A percentile compares a stretch with the other conserved stretches of the same genome.
phyloP scores from a whole-genome alignment of 2,113 vertebrate genomes.

The Etheostoma cragini region DNA sequence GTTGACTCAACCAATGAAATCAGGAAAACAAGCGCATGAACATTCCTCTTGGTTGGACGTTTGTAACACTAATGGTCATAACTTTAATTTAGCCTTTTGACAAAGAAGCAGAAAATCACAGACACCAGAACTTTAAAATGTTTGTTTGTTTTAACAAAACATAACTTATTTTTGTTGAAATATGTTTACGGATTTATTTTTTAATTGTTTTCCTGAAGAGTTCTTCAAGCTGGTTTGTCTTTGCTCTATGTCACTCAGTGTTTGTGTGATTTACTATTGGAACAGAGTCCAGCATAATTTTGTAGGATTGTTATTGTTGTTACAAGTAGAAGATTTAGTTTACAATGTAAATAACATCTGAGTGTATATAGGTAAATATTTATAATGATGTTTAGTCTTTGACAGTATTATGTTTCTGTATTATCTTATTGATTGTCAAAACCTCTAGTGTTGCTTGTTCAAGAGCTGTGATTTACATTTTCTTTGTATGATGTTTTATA shows the following conservation, averaged over 20 bases:
- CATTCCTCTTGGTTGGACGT: not conserved
- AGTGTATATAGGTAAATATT: slow-evolving; percentile 53
- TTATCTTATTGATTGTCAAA: slow-evolving; percentile 35
- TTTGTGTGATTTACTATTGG: slow-evolving; percentile 15
- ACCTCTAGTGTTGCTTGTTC: slow-evolving; percentile 49
- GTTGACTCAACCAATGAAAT: slow-evolving; percentile 26
- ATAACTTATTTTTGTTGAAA: slow-evolving; percentile 2
- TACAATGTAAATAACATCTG: slow-evolving; percentile 43
- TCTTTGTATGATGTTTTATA: slow-evolving; percentile 60
- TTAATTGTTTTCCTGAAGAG: slow-evolving; percentile 23
- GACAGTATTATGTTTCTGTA: slow-evolving; percentile 46
- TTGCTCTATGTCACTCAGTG: slow-evolving; percentile 2
- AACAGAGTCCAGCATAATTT: slow-evolving; percentile 18
- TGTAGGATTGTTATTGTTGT: slow-evolving; percentile 1
- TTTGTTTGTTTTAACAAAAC: not conserved
- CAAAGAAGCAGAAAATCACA: slow-evolving; percentile 15
- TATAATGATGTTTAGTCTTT: slow-evolving; percentile 51
- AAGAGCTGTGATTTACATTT: slow-evolving; percentile 50
- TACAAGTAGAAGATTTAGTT: slow-evolving; percentile 23
- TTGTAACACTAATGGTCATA: not conserved
- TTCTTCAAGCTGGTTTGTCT: slow-evolving; percentile 21
- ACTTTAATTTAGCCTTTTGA: slow-evolving; percentile 9
- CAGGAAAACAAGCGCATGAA: not conserved
- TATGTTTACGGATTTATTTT: not conserved
- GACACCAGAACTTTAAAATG: not conserved